Conservation (phyloP, 2,113 vertebrate species). For the Labrus mixtus region DNA sequence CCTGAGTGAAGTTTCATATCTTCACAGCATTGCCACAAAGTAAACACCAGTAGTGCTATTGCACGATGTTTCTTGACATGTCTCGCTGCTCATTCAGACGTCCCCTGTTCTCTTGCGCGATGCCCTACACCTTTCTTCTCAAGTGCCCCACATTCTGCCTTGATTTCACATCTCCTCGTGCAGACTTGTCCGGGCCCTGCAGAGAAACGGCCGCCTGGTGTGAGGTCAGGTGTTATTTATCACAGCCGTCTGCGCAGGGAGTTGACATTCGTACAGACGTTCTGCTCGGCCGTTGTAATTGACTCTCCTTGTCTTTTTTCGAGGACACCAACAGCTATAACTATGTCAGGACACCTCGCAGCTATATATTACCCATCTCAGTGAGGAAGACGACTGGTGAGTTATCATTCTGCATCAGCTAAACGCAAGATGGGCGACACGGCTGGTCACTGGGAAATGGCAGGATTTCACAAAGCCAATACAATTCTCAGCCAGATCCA, state of each 20-base stretch:
- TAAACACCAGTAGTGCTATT: constrained; percentile 63
- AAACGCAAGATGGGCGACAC: constrained; percentile 62
- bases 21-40: constrained; percentile 70
- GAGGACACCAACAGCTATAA: constrained; percentile 89
- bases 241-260: constrained; percentile 82
- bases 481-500: constrained; percentile 53
- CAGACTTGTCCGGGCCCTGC: constrained; percentile 70
- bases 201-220: constrained; percentile 79
- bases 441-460: constrained; percentile 62
- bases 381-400: constrained; percentile 89
- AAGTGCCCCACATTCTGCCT: constrained; percentile 70
- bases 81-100: constrained; percentile 72
- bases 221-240: constrained; percentile 88
- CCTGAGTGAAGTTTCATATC: constrained; percentile 71
- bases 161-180: constrained; percentile 77
- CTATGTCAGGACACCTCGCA: constrained; percentile 89
- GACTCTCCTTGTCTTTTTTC: constrained; percentile 91
- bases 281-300: constrained; percentile 84
- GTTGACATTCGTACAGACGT: constrained; percentile 85
- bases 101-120: constrained; percentile 62
- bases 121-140: constrained; percentile 65
- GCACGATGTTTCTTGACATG: constrained; percentile 60
- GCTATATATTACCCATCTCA: constrained; percentile 91
- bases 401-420: constrained; percentile 88
- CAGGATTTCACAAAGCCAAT: constrained; percentile 63